These are phyloP conservation scores for Calycopis cecrops DNA, from an alignment of 1,140 invertebrate genomes.

Conservation along the genomic window DNA sequence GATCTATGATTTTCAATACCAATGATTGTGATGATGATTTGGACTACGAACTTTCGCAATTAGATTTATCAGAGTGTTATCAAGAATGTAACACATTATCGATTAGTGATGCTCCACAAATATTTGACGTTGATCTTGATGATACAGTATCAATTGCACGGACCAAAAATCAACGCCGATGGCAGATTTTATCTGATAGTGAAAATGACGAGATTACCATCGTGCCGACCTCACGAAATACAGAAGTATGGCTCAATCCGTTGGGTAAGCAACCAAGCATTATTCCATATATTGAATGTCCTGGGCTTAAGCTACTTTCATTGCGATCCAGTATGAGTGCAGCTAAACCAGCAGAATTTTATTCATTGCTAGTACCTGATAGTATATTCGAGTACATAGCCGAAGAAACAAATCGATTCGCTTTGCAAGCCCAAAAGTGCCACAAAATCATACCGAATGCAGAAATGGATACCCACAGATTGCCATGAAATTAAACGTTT, in stretches of 20 bases:
- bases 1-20: slow-evolving; percentile 16
- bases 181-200: slow-evolving; percentile 17
- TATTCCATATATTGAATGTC: slow-evolving; percentile 24
- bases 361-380: no score
- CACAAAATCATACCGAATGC: slow-evolving; percentile 4
- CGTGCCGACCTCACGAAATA: slow-evolving; percentile 11
- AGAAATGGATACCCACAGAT: background rate
- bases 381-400: no score
- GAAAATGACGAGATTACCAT: slow-evolving; percentile 14
- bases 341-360: slow-evolving; percentile 10
- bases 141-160: slow-evolving; percentile 17
- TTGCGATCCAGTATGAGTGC: slow-evolving; percentile 11
- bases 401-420: no score
- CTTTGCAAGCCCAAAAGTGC: slow-evolving; percentile 10
- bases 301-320: slow-evolving; percentile 12
- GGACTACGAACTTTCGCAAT: slow-evolving; percentile 17
- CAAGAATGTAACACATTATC: slow-evolving; percentile 16
- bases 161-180: slow-evolving; percentile 16
- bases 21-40: slow-evolving; percentile 17
- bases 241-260: slow-evolving; percentile 19
- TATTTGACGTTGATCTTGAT: slow-evolving; percentile 15
- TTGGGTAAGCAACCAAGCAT: slow-evolving; percentile 23
- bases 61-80: slow-evolving; percentile 17
- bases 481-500: slow-evolving; percentile 7
- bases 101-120: slow-evolving; percentile 10